Evolutionary conservation across 2,888 invertebrate species (phyloP).

Genomic region (Torymus texanus): DNA sequence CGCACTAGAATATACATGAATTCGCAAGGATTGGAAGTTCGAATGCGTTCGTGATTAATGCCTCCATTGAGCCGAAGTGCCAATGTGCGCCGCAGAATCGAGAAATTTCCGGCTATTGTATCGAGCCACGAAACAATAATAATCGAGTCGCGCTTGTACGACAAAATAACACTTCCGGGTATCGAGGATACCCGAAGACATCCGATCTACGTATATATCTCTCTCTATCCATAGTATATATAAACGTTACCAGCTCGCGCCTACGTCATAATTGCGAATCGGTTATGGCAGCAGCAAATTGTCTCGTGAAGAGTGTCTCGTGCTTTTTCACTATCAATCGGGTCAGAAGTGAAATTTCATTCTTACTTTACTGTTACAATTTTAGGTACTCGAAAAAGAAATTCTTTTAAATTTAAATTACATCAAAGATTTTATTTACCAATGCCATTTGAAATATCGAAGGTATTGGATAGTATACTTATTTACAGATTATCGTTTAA

Average conservation of each 20-base stretch:
- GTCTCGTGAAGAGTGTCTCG: too few species aligned
- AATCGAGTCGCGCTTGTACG: slow-evolving; percentile 12
- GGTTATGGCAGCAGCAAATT: too few species aligned
- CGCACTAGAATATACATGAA: not conserved
- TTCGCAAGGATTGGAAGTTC: not conserved
- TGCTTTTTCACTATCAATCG: too few species aligned
- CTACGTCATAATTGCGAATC: slow-evolving; percentile 32
- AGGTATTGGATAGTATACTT: too few species aligned
- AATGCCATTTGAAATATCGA: too few species aligned
- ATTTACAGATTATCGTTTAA: too few species aligned
- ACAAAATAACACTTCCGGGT: slow-evolving; percentile 27
- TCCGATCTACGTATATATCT: not conserved
- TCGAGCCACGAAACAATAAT: slow-evolving; percentile 15
- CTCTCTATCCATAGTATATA: not conserved
- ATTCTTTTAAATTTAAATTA: too few species aligned
- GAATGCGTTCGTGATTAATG: slow-evolving; percentile 31
- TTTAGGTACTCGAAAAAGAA: too few species aligned
- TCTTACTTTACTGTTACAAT: too few species aligned
- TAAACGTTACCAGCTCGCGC: not conserved
- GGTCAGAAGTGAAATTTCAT: too few species aligned
- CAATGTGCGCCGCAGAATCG: slow-evolving; percentile 10
- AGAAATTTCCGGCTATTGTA: slow-evolving; percentile 52
- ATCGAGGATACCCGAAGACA: slow-evolving; percentile 19
- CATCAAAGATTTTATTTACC: too few species aligned
- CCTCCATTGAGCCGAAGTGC: slow-evolving; percentile 25